Base-by-base conservation (phyloP, 2,888 invertebrate species). In the Hemaris fuciformis region DNA sequence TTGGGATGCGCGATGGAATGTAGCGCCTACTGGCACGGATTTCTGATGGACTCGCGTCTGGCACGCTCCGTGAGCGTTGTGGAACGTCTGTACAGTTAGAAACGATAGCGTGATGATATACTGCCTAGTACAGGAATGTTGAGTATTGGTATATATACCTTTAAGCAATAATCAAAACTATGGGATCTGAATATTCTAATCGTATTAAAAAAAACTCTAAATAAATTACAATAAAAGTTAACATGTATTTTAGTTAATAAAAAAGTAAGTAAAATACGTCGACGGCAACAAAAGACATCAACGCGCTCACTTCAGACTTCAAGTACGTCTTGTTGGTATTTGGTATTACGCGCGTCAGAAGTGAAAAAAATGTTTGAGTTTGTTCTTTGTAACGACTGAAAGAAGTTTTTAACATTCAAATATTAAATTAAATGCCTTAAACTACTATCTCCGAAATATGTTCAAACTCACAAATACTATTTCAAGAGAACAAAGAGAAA, bases 1-100 rank as follows among this genome's bases (percentile, higher is more conserved):
- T 75, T 80, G 69, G 84, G 79, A 71, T 81, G 72, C 41, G 62
- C 60, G 57, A 59, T 66, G 78, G 82, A 77, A 82, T 83, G 80
- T 67, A 56, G 66, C 62, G 63, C 75, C 59, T 58, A 69, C 64
- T 73, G 63, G 66, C 67, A 69, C 66, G 61, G 67, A 67, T 71
- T 60, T 64, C 62, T 69, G 63, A 69, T 65, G 63, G 15, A 22
- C 34, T 34, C 59, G 22, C 23, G 31, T 27, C 31, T 34, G 22
- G 43, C 20, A 20, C 46, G 34, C 34, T 46, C 25, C 34, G 53
- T 18, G 53, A 31, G n/a, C 57, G n/a, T 57, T 38, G 38, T 57
- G 57, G 41, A n/a, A 57, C 41, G 57, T 57, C 38, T n/a, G 15
- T 41, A 57, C 38, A 41, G 57, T 57, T 41, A 41, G 57, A 53